These are phyloP conservation scores for Malacoraja senta DNA, from an alignment of 2,797 vertebrate species.

Conservation along the genomic window DNA sequence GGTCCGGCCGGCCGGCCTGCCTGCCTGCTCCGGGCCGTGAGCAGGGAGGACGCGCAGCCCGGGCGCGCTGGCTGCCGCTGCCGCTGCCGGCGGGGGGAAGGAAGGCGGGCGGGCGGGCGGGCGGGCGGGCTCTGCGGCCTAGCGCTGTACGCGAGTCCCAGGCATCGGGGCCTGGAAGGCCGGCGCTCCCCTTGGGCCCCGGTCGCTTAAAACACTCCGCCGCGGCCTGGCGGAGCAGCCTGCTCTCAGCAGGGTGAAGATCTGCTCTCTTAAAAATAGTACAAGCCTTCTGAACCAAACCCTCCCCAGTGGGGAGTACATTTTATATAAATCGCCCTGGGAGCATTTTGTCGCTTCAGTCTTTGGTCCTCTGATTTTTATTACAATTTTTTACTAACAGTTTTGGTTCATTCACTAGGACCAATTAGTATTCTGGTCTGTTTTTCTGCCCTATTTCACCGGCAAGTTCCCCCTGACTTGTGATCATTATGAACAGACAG, in stretches of 20 bases:
- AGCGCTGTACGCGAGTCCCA: constrained; percentile 22
- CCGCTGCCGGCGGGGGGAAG: background rate
- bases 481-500: background rate
- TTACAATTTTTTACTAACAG: background rate
- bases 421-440: background rate
- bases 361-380: background rate
- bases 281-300: background rate
- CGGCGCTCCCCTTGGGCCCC: background rate
- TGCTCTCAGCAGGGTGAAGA: background rate
- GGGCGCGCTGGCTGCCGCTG: constrained; percentile 26
- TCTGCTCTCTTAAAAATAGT: background rate
- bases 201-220: too few species aligned
- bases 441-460: background rate
- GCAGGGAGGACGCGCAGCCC: constrained; percentile 41
- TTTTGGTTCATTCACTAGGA: background rate
- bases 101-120: background rate
- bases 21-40: constrained; percentile 42
- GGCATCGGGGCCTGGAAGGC: background rate
- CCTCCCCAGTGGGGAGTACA: background rate
- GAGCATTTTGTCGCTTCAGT: background rate
- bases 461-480: too few species aligned
- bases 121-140: constrained; percentile 34
- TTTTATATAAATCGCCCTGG: background rate
- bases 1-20: background rate
- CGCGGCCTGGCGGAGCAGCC: background rate